A percentile compares a stretch with the other conserved stretches of the same genome.
phyloP scores from a whole-genome alignment of 1,140 invertebrate species.

The Phenacoccus solenopsis region DNA sequence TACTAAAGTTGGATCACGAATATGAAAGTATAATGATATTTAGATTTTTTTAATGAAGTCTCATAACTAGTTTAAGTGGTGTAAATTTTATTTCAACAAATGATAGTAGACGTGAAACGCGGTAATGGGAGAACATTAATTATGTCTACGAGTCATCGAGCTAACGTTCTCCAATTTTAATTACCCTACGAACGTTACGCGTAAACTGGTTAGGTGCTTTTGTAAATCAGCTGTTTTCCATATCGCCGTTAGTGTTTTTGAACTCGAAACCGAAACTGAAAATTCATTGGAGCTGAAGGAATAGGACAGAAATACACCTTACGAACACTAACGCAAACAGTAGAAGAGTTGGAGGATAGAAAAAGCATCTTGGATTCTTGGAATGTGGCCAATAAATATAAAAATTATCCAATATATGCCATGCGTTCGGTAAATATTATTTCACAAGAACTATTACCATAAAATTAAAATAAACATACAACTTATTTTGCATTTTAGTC shows the following conservation, averaged over 20 bases:
- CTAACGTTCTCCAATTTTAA: not conserved
- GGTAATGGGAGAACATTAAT: not conserved
- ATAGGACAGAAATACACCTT: too few relatives aligned
- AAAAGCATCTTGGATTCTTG: too few relatives aligned
- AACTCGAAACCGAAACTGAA: not conserved
- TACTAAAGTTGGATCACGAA: not conserved
- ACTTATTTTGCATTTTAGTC: too few relatives aligned
- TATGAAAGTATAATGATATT: not conserved
- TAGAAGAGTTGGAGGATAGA: not conserved
- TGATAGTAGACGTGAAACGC: not conserved
- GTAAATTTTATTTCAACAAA: not conserved
- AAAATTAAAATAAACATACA: not conserved
- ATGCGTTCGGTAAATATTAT: not conserved
- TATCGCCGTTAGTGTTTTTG: not conserved
- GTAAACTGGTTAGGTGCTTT: not conserved
- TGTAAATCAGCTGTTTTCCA: not conserved
- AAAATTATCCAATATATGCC: not conserved
- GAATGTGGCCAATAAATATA: not conserved
- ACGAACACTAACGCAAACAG: too few relatives aligned
- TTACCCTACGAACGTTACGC: not conserved
- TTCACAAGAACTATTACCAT: not conserved
- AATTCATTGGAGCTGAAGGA: too few relatives aligned
- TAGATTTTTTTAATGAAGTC: not conserved
- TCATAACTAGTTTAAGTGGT: not conserved
- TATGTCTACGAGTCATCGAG: not conserved